Percentiles rank a stretch among this genome's conserved stretches.
phyloP scores from a whole-genome alignment of 2,888 invertebrate genomes.

The Ariolimax columbianus region DNA sequence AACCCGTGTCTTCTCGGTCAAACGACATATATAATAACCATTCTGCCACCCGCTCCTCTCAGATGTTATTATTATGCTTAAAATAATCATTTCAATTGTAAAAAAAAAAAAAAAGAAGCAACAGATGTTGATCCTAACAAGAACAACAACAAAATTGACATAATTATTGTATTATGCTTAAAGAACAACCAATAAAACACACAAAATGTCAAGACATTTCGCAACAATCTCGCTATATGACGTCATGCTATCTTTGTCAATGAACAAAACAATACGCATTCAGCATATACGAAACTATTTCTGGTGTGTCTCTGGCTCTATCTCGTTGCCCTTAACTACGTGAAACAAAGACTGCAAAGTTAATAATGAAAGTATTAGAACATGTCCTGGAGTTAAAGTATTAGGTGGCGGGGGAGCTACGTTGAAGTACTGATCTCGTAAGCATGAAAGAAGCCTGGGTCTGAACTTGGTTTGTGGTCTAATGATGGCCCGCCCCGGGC shows the following conservation, averaged over 20 bases:
- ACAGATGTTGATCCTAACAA: neutral
- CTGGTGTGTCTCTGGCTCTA: neutral
- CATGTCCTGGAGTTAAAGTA: conserved; percentile 24
- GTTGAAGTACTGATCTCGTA: conserved; percentile 13
- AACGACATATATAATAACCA: too few relatives aligned
- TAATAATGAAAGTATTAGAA: neutral
- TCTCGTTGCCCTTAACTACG: neutral
- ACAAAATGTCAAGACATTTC: neutral
- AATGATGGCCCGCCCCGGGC: conserved; percentile 42
- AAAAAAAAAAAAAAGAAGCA: neutral
- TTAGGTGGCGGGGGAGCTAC: neutral
- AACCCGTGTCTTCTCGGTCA: too few relatives aligned
- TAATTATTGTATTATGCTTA: neutral
- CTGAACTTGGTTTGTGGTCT: conserved; percentile 33
- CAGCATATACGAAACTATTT: neutral
- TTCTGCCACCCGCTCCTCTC: too few relatives aligned
- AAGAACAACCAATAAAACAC: neutral
- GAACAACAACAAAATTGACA: neutral
- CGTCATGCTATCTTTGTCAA: conserved; percentile 12
- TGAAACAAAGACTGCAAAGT: neutral
- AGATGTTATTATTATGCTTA: neutral
- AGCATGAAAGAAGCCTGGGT: conserved; percentile 1
- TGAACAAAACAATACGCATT: conserved; percentile 2
- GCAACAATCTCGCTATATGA: neutral
- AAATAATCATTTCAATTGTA: neutral